Percentiles rank a stretch among this genome's conserved stretches.
phyloP scores from a whole-genome alignment of 1,140 invertebrate species.

The Habropoda laboriosa region DNA sequence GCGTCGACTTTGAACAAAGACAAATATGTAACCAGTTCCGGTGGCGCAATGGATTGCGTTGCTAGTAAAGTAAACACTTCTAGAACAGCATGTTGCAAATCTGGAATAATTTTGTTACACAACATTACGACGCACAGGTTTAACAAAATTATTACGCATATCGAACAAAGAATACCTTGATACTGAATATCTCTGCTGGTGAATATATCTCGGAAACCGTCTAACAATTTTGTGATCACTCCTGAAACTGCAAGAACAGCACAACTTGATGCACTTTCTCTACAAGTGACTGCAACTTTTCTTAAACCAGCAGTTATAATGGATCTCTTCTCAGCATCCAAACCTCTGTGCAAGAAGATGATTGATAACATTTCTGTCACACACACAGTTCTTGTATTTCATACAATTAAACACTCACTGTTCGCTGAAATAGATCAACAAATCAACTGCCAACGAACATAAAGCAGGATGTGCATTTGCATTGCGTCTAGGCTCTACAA shows the following conservation, averaged over 20 bases:
- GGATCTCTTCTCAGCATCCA: conserved; percentile 70
- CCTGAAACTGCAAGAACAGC: conserved; percentile 77
- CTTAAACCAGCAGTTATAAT: conserved; percentile 75
- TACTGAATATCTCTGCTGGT: conserved; percentile 68
- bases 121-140: not conserved
- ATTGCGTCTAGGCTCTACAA: conserved; percentile 71
- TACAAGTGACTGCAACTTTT: conserved; percentile 76
- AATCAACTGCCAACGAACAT: conserved; percentile 84
- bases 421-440: conserved; percentile 84
- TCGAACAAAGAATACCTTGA: conserved; percentile 61
- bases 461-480: conserved; percentile 83
- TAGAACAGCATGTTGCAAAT: conserved; percentile 83
- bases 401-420: conserved; percentile 74
- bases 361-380: not conserved
- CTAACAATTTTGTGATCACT: conserved; percentile 76
- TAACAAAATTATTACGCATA: not conserved
- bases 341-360: conserved; percentile 63
- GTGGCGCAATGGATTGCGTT: conserved; percentile 81
- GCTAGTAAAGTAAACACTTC: conserved; percentile 84
- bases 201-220: conserved; percentile 76
- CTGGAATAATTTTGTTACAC: conserved; percentile 73
- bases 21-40: conserved; percentile 83
- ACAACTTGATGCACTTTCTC: conserved; percentile 79
- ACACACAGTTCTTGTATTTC: not conserved
- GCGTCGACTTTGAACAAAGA: conserved; percentile 82